phyloP scores from a whole-genome alignment of 2,113 vertebrate genomes.

The Colossoma macropomum region DNA sequence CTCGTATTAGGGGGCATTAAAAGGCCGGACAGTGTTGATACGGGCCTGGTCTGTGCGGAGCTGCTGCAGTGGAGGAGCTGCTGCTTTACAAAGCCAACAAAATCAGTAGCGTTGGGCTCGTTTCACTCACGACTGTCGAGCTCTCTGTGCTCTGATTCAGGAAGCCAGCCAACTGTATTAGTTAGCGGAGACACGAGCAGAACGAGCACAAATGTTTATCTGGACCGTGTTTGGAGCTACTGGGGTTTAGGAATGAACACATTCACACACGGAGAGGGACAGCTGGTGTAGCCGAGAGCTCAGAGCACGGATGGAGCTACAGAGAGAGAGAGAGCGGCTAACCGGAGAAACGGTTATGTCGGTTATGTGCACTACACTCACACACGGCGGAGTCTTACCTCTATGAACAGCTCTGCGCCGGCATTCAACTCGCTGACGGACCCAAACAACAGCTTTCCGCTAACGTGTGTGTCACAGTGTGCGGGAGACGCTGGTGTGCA shows the following conservation, averaged over 20 bases:
- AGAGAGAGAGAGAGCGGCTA: too few species aligned
- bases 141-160: neutral
- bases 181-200: neutral
- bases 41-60: too few species aligned
- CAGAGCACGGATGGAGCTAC: too few species aligned
- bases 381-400: slow-evolving; percentile 3
- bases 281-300: too few species aligned
- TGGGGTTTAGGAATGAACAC: neutral
- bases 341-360: too few species aligned
- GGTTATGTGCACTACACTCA: too few species aligned
- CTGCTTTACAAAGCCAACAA: neutral
- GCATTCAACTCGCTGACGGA: neutral
- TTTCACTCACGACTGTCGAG: neutral
- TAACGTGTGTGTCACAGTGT: neutral
- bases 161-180: neutral
- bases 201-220: neutral
- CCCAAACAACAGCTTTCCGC: neutral
- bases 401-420: neutral
- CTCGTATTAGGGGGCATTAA: too few species aligned
- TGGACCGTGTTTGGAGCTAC: neutral
- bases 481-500: neutral
- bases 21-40: too few species aligned
- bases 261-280: too few species aligned
- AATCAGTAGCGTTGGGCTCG: neutral
- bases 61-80: neutral